phyloP scores from a whole-genome alignment of 2,797 vertebrate species.

The Poecilia velifera region DNA sequence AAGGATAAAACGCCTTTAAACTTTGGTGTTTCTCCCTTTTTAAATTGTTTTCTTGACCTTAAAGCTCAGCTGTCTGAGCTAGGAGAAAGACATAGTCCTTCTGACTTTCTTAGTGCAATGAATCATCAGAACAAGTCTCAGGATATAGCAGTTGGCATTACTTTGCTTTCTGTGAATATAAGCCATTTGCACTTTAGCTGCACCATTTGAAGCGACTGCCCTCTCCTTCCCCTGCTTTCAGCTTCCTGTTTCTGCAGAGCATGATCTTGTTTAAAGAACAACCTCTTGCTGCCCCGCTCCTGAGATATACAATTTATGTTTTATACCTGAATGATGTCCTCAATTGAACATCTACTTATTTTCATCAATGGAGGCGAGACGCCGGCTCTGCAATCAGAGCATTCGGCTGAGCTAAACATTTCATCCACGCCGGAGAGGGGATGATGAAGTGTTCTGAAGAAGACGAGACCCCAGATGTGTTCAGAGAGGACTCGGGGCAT shows the following conservation, averaged over 20 bases:
- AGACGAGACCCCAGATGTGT: slow-evolving; percentile 70
- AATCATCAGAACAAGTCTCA: slow-evolving; percentile 8
- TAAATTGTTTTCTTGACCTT: background rate
- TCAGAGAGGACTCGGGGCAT: slow-evolving; percentile 48
- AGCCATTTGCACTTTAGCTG: slow-evolving; percentile 11
- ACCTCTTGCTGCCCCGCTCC: slow-evolving; percentile 35
- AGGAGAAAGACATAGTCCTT: background rate
- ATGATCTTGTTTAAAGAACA: slow-evolving; percentile 22
- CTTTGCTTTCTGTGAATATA: slow-evolving; percentile 5
- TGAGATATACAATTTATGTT: slow-evolving; percentile 67
- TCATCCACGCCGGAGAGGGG: slow-evolving; percentile 38
- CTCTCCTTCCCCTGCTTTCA: background rate
- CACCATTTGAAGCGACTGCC: background rate
- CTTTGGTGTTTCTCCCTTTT: background rate
- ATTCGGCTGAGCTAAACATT: slow-evolving; percentile 69
- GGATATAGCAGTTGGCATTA: background rate
- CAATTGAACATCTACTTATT: slow-evolving; percentile 41
- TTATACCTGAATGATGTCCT: slow-evolving; percentile 59
- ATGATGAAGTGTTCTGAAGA: slow-evolving; percentile 70
- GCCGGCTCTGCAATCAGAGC: slow-evolving; percentile 57
- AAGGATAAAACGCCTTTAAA: background rate
- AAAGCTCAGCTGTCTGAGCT: background rate
- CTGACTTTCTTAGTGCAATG: background rate
- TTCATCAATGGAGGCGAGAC: slow-evolving; percentile 47
- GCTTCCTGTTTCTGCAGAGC: slow-evolving; percentile 22